These are phyloP conservation scores for Ligdia adustata DNA, from an alignment of 2,888 invertebrate genomes.

Conservation along the genomic window DNA sequence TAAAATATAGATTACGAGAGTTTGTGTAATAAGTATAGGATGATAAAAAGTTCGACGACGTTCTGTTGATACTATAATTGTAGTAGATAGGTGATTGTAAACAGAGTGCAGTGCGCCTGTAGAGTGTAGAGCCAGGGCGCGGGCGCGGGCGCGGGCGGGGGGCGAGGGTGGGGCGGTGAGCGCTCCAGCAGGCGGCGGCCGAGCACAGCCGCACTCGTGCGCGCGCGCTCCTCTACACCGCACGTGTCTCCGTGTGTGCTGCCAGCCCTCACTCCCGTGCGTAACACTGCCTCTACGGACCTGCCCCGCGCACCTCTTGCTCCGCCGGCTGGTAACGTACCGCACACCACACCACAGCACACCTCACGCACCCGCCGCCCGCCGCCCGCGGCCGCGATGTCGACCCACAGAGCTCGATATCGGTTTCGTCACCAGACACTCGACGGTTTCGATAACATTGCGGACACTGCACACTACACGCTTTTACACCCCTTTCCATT, in stretches of 20 bases:
- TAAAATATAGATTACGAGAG: too few species aligned
- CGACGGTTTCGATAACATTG: slow-evolving; percentile 56
- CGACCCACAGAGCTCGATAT: too few species aligned
- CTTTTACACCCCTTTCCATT: too few species aligned
- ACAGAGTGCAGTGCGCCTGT: too few species aligned
- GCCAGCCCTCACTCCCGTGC: slow-evolving; percentile 48
- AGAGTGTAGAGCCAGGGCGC: too few species aligned
- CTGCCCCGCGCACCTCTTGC: slow-evolving; percentile 21
- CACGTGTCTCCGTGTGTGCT: slow-evolving; percentile 57
- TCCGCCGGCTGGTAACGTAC: slow-evolving; percentile 60
- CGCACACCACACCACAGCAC: slow-evolving; percentile 35
- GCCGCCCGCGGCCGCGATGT: too few species aligned
- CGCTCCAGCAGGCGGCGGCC: slow-evolving; percentile 38
- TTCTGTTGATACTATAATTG: too few species aligned
- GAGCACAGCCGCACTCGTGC: slow-evolving; percentile 61
- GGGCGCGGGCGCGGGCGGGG: too few species aligned
- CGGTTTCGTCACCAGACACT: slow-evolving; percentile 60
- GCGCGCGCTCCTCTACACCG: slow-evolving; percentile 64
- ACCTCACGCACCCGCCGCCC: slow-evolving; percentile 43
- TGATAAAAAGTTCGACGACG: too few species aligned
- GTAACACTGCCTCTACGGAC: slow-evolving; percentile 42
- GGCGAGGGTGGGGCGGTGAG: slow-evolving; percentile 30
- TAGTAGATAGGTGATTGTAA: too few species aligned
- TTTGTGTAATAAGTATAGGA: too few species aligned
- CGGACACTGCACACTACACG: slow-evolving; percentile 25